Conservation (phyloP, 2,113 vertebrate species). For the Rhizomys pruinosus region DNA sequence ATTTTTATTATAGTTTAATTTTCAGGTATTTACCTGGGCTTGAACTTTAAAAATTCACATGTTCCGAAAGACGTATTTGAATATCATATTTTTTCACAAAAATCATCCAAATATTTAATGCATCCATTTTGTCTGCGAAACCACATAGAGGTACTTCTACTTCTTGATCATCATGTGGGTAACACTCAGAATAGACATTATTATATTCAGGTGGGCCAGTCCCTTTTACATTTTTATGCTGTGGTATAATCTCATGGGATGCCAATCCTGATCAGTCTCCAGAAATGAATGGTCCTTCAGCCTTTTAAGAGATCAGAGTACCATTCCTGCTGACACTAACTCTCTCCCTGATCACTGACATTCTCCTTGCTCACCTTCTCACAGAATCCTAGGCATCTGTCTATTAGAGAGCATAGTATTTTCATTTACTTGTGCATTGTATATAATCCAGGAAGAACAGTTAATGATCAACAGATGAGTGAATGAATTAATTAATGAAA, state of each 20-base stretch:
- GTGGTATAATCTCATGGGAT: neutral
- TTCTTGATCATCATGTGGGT: neutral
- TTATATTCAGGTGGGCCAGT: neutral
- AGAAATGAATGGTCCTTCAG: neutral
- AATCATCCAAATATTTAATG: neutral
- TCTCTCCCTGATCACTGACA: no score
- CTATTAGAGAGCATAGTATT: neutral
- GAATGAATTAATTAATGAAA: neutral
- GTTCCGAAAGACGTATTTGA: neutral
- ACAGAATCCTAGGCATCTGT: neutral
- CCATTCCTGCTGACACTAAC: neutral
- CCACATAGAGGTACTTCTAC: neutral
- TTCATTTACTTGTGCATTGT: neutral
- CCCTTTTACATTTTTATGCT: neutral
- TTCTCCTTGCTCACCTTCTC: neutral
- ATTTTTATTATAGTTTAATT: slow-evolving; percentile 37
- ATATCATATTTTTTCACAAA: neutral
- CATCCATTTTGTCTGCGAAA: neutral
- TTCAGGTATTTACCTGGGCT: neutral
- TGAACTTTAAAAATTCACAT: slow-evolving; percentile 23
- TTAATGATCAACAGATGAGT: neutral
- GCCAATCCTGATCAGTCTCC: neutral
- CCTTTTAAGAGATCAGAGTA: no score
- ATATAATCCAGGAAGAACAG: neutral
- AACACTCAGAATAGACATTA: neutral